These are phyloP conservation scores for Platerodrilus igneus DNA, from an alignment of 2,888 invertebrate species.

Conservation along the genomic window DNA sequence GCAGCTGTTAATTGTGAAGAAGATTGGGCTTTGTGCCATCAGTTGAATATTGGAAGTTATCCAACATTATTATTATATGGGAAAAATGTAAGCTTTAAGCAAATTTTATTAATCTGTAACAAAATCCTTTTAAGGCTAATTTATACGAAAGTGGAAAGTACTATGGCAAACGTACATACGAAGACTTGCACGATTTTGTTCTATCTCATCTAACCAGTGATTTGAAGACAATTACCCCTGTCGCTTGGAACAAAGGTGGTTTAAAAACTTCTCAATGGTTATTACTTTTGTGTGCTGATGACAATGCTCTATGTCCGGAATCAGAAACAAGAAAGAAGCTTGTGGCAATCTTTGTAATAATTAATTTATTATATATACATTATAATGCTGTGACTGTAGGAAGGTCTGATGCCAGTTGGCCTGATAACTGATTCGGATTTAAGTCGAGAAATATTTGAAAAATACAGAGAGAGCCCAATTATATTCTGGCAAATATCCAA, in stretches of 20 bases:
- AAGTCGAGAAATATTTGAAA: constrained; percentile 48
- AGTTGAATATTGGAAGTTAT: constrained; percentile 69
- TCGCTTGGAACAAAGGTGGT: constrained; percentile 43
- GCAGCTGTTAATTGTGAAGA: constrained; percentile 87
- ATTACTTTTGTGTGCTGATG: constrained; percentile 55
- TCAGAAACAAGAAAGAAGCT: constrained; percentile 58
- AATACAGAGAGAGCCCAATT: constrained; percentile 36
- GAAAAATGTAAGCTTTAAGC: constrained; percentile 37
- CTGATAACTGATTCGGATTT: constrained; percentile 47
- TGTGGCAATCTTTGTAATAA: constrained; percentile 68
- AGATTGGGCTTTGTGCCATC: constrained; percentile 72
- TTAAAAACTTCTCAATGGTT: constrained; percentile 50
- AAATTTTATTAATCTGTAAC: constrained; percentile 8
- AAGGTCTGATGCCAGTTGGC: constrained; percentile 52
- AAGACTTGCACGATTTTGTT: constrained; percentile 59
- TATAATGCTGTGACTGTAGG: constrained; percentile 30
- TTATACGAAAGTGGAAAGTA: constrained; percentile 57
- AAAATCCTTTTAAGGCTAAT: constrained; percentile 43
- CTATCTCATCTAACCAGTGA: constrained; percentile 53
- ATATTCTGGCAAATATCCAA: constrained; percentile 41
- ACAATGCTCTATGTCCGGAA: constrained; percentile 54
- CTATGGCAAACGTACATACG: constrained; percentile 55
- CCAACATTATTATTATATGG: constrained; percentile 69
- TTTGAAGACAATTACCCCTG: constrained; percentile 44
- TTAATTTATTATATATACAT: constrained; percentile 1